Percentiles rank a stretch among this genome's conserved stretches.
Evolutionary conservation across 2,797 vertebrate species (phyloP).

Genomic region (Aeoliscus strigatus): DNA sequence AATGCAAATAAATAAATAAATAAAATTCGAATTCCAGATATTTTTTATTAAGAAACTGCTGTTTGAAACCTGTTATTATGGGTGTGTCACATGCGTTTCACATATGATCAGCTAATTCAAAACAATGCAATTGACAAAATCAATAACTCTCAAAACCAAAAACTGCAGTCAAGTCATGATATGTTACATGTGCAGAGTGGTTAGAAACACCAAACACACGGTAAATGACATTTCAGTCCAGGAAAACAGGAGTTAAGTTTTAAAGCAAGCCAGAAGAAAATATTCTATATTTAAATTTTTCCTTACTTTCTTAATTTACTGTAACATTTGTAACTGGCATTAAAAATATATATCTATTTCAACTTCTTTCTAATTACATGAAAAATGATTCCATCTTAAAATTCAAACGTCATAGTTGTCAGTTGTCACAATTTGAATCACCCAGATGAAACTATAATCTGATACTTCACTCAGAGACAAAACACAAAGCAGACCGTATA

Average conservation of each 20-base stretch:
- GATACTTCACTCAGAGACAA: background rate
- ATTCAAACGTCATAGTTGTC: constrained; percentile 13
- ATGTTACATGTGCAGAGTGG: constrained; percentile 11
- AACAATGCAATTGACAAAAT: no score
- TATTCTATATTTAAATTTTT: constrained; percentile 4
- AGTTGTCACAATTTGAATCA: constrained; percentile 8
- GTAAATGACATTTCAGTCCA: no score
- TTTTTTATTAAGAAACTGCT: no score
- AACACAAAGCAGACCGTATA: background rate
- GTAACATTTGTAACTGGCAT: background rate
- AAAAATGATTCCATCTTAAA: constrained; percentile 9
- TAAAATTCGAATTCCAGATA: no score
- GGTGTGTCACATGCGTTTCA: no score
- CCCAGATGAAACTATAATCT: no score
- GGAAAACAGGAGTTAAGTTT: no score
- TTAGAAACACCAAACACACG: constrained; percentile 20
- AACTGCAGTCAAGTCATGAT: constrained; percentile 3
- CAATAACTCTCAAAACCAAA: background rate
- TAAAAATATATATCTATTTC: constrained; percentile 22
- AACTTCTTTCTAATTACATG: constrained; percentile 21
- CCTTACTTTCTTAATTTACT: background rate
- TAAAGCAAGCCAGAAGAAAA: constrained; percentile 13
- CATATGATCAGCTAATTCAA: no score
- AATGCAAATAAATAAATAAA: no score
- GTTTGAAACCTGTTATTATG: no score